phyloP scores from a whole-genome alignment of 2,113 vertebrate genomes.

The Nyctereutes procyonoides region DNA sequence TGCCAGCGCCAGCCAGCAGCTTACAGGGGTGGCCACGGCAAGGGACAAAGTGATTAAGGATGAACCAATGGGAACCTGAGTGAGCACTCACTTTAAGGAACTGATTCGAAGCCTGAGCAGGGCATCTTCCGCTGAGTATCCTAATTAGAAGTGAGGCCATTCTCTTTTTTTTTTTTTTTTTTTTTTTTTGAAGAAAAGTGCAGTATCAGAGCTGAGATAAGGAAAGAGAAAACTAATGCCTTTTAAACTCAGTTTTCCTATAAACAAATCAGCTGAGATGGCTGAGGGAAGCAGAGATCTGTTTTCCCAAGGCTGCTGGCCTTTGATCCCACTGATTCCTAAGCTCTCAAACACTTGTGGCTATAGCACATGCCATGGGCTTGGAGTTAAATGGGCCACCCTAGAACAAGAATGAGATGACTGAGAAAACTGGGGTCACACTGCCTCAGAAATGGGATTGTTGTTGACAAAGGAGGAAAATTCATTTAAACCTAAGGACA shows the following conservation, averaged over 20 bases:
- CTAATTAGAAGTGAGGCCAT: not conserved
- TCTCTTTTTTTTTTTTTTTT: not conserved
- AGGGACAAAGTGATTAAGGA: not conserved
- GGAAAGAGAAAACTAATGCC: constrained; percentile 72
- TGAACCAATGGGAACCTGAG: not conserved
- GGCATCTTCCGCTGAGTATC: constrained; percentile 44
- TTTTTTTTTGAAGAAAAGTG: constrained; percentile 36
- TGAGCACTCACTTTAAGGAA: not conserved
- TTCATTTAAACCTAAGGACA: not conserved
- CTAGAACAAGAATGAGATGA: not conserved
- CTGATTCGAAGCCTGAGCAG: not conserved
- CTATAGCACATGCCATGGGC: constrained; percentile 36
- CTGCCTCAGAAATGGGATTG: not conserved
- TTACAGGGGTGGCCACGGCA: constrained; percentile 70
- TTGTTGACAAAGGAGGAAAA: not conserved
- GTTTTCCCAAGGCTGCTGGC: constrained; percentile 62
- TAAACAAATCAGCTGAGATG: constrained; percentile 75
- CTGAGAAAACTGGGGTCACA: not conserved
- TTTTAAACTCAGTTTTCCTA: constrained; percentile 73
- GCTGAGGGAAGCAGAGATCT: constrained; percentile 41
- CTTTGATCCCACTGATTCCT: constrained; percentile 72
- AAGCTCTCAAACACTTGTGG: constrained; percentile 58
- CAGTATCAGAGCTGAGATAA: constrained; percentile 71
- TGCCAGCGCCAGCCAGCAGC: constrained; percentile 74
- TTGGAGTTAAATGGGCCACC: constrained; percentile 56